Base-by-base conservation (phyloP, 2,113 vertebrate genomes). In the Misgurnus anguillicaudatus region DNA sequence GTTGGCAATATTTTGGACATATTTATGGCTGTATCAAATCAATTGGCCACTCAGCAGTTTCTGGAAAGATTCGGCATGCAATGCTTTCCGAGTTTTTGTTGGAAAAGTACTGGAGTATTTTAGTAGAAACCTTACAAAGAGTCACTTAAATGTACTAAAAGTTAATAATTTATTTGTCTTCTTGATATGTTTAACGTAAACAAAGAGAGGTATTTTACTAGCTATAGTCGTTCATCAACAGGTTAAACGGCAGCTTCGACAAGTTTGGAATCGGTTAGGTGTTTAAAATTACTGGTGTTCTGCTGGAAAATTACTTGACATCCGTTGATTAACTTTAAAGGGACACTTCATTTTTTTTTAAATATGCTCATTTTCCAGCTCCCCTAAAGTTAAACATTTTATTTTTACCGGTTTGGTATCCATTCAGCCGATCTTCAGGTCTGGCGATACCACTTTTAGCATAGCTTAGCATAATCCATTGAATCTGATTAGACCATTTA, bases 51-150 rank as follows among this genome's bases (percentile, higher is more conserved):
- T 39, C 51, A 55, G 51, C 48, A 39, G n/a, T 39, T 71, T 71
- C 2, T 39, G 4, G 17, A 57, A 55, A 19, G 31, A 57, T 41
- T 9, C 55, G 24, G 31, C 16, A 13, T 6, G 3, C 4, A 24
- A 9, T 24, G n/a, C 39, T 2, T 60, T 60, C 3, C n/a, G 24
- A 4, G 39, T 17, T 60, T 11, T 21, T n/a, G 31, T 57, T 74
- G 72, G 57, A 74, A 73, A 74, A 62, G 72, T 36, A 74, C 57
- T 17, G 4, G 31, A 61, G 71, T 16, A 14, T 21, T 41, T 11
- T 2, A 19, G 53, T 42, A 41, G 11, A 47, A 74, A 61, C 8
- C 71, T 19, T 1, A 13, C 47, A 61, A 13, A 13, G 10, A 3
- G 9, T 51, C 9, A 21, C 51, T 17, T n/a, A 41, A 58, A 21